Conservation (phyloP, 2,797 vertebrate genomes). For the Gymnothorax reevesii region DNA sequence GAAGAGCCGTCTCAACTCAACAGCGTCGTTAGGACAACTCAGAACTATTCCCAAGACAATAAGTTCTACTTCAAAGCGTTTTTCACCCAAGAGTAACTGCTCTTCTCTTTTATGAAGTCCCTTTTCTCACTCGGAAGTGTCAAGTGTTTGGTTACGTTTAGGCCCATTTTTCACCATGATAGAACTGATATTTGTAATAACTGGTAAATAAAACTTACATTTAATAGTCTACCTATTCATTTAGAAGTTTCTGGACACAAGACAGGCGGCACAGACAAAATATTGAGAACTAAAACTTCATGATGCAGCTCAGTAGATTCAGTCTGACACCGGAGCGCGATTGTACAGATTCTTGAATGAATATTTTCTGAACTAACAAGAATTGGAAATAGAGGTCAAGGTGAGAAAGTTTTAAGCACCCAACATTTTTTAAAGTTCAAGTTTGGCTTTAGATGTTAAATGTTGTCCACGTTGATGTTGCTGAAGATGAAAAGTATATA, state of each 20-base stretch:
- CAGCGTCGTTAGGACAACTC: constrained; percentile 83
- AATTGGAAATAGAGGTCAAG: constrained; percentile 76
- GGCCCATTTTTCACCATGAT: constrained; percentile 81
- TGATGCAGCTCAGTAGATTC: constrained; percentile 42
- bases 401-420: too few species aligned
- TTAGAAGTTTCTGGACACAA: constrained; percentile 59
- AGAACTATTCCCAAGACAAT: constrained; percentile 79
- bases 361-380: constrained; percentile 72
- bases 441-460: too few species aligned
- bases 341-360: constrained; percentile 66
- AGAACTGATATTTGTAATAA: constrained; percentile 85
- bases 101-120: constrained; percentile 76
- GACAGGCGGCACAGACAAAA: constrained; percentile 47
- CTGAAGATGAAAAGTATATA: too few species aligned
- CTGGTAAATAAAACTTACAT: constrained; percentile 82
- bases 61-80: constrained; percentile 82
- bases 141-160: constrained; percentile 80
- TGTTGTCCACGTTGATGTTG: too few species aligned
- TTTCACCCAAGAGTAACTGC: constrained; percentile 74
- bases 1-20: constrained; percentile 78
- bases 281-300: constrained; percentile 52
- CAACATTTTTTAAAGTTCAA: too few species aligned
- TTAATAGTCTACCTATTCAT: constrained; percentile 66
- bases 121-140: constrained; percentile 72
- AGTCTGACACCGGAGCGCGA: constrained; percentile 52